These are phyloP conservation scores for Netelia inedita DNA, from an alignment of 2,888 invertebrate genomes.

Conservation along the genomic window DNA sequence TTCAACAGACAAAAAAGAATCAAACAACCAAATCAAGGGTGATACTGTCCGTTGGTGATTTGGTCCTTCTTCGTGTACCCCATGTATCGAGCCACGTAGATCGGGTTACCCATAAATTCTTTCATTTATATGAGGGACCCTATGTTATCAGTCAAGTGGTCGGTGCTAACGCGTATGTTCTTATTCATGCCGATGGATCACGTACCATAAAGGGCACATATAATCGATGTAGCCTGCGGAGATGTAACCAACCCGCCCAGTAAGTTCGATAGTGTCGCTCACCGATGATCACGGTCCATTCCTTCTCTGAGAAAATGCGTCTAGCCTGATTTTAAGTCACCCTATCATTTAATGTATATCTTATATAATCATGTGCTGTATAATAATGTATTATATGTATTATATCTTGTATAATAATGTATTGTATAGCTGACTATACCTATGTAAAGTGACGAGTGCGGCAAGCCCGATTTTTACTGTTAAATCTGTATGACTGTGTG, in stretches of 20 bases:
- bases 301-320: background rate
- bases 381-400: background rate
- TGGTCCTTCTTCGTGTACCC: conserved; percentile 35
- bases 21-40: background rate
- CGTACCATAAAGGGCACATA: conserved; percentile 39
- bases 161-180: conserved; percentile 36
- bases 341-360: background rate
- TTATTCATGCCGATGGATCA: background rate
- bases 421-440: background rate
- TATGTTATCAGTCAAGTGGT: conserved; percentile 13
- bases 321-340: background rate
- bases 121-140: conserved; percentile 44
- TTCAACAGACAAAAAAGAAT: conserved; percentile 3
- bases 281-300: background rate
- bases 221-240: conserved; percentile 31
- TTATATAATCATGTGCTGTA: background rate
- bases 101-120: conserved; percentile 34
- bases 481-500: background rate
- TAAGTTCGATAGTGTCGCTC: background rate
- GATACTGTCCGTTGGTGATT: background rate
- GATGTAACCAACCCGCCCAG: conserved; percentile 25
- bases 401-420: background rate
- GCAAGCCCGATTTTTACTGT: no score
- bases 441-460: background rate
- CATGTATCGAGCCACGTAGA: conserved; percentile 33